Evolutionary conservation across 2,113 vertebrate genomes (phyloP), one percentile per base, ranked within the genome.

Genomic region (Ptilonorhynchus violaceus): DNA sequence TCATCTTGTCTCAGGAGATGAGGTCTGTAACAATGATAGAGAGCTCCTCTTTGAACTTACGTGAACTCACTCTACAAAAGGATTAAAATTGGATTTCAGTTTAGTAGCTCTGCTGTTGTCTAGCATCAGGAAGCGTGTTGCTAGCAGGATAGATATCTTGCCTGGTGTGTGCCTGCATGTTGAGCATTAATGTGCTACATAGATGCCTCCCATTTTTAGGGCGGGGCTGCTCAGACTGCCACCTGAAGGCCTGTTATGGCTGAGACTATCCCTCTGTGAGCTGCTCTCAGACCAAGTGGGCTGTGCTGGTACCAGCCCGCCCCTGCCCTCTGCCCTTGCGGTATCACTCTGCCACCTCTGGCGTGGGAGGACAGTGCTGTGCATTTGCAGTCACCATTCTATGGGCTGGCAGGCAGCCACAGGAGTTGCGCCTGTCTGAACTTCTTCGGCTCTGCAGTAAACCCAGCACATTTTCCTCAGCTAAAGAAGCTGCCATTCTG

Each of bases 81-180:
- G 47, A 82, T 74, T 81, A 72, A 95, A 92, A 87, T 3, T 93
- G 73, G 52, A 81, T 95, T 95, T 93, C 69, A 63, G n/a, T 28
- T 87, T 41, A 84, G 81, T 44, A 59, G 55, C 52, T 92, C 59
- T 84, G 52, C 7, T 37, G 47, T 56, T 77, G 46, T 87, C 22
- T 79, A 11, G 66, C 82, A 67, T 64, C 52, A 31, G 52, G 62
- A 68, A 59, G 67, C 1, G 1, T n/a, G 18, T 50, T 50, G 44
- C 44, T 50, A 18, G 58, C 67, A 76, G 75, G 56, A 59, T 3
- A 56, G 44, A 14, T 75, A 23, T 2, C 44, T 68, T 50, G 33
- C 67, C 58, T 79, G n/a, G 13, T 42, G 30, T 50, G 39, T 46
- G 42, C 23, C 64, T 69, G 13, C 9, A 5, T 70, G 42, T 72